phyloP scores from a whole-genome alignment of 2,888 invertebrate species.

The Cataglyphis cursor region DNA sequence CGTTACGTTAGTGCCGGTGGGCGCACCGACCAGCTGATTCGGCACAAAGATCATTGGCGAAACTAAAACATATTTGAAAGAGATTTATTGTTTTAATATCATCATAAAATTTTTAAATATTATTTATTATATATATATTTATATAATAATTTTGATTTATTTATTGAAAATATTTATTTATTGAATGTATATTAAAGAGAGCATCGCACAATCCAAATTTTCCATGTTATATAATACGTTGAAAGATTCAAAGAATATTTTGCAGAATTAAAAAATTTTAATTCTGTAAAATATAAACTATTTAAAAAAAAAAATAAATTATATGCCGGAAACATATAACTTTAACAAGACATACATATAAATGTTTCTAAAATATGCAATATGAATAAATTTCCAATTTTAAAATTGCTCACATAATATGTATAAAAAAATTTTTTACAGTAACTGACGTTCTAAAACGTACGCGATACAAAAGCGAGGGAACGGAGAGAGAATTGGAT shows the following conservation, averaged over 20 bases:
- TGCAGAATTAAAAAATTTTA: neutral
- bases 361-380: neutral
- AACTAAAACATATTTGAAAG: conserved; percentile 88
- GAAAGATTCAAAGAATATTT: neutral
- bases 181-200: neutral
- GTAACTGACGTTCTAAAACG: neutral
- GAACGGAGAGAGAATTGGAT: neutral
- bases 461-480: neutral
- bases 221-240: neutral
- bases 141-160: neutral
- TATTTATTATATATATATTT: neutral
- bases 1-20: conserved; percentile 95
- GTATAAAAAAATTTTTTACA: neutral
- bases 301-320: neutral
- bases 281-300: neutral
- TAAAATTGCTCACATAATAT: neutral
- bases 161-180: neutral
- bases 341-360: neutral
- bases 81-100: neutral
- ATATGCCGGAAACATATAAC: neutral
- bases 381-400: neutral
- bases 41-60: conserved; percentile 98
- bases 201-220: neutral
- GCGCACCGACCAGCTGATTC: conserved; percentile 97
- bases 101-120: neutral